Percentiles rank a stretch among this genome's conserved stretches.
Conservation (phyloP, 2,797 vertebrate species). For the Dicrostonyx torquatus region DNA sequence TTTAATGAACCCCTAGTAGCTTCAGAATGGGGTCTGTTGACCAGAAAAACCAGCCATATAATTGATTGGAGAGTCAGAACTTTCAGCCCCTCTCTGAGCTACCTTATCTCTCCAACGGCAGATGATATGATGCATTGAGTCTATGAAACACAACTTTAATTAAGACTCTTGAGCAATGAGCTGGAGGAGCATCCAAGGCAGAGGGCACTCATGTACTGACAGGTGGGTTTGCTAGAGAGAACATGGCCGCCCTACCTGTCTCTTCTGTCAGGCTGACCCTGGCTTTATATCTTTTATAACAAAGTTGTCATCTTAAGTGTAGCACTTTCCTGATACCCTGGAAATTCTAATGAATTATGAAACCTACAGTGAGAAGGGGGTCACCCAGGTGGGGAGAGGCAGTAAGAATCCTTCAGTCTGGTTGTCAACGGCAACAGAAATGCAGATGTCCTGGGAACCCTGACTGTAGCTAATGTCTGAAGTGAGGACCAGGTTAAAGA, state of each 20-base stretch:
- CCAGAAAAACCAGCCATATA: neutral
- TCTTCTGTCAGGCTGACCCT: neutral
- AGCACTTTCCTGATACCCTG: neutral
- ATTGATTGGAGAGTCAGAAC: neutral
- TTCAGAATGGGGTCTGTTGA: neutral
- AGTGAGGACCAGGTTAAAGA: neutral
- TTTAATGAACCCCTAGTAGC: neutral
- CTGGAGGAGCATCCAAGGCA: neutral
- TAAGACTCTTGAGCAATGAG: neutral
- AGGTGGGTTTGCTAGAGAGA: neutral
- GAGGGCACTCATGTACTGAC: neutral
- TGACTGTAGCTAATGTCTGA: neutral
- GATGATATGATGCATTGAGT: neutral
- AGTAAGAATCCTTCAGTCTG: neutral
- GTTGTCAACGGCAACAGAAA: conserved; percentile 1
- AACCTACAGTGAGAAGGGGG: neutral
- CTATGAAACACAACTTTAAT: neutral
- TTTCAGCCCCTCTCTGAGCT: neutral
- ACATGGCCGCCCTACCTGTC: neutral
- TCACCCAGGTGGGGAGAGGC: neutral
- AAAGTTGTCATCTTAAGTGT: neutral
- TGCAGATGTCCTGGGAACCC: neutral
- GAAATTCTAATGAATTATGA: neutral
- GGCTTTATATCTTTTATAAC: neutral
- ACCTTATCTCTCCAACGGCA: neutral